phyloP scores from a whole-genome alignment of 2,888 invertebrate genomes.

The Sycophila texana region DNA sequence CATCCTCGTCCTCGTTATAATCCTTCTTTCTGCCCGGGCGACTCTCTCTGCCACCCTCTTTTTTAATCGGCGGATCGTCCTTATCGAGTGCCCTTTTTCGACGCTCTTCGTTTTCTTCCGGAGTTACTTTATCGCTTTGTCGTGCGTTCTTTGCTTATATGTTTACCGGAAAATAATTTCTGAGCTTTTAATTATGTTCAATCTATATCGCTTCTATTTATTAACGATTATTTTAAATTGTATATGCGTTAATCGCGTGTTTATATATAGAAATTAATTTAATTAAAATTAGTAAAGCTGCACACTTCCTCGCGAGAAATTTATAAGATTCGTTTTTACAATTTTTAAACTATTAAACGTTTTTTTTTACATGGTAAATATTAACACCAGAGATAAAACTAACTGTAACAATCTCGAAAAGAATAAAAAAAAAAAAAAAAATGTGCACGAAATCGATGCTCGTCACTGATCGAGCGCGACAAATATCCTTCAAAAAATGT shows the following conservation, averaged over 20 bases:
- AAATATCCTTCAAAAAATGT: conserved; percentile 43
- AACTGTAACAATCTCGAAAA: neutral
- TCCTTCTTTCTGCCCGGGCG: conserved; percentile 7
- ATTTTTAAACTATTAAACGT: no score
- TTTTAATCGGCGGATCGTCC: conserved; percentile 11
- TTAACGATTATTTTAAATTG: neutral
- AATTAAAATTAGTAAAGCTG: no score
- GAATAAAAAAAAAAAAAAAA: neutral
- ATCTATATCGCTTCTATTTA: neutral
- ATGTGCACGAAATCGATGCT: neutral
- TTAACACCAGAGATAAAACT: neutral
- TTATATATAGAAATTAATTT: no score
- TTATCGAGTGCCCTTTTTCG: neutral
- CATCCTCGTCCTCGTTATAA: conserved; percentile 48
- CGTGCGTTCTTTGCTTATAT: no score
- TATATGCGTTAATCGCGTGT: no score
- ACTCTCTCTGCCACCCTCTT: neutral
- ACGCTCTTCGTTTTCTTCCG: neutral
- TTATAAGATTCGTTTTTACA: no score
- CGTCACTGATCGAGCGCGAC: conserved; percentile 22
- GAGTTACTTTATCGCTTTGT: neutral
- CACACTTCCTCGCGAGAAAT: no score
- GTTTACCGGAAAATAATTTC: no score
- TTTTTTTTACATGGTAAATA: no score
- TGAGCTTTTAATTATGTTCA: no score